Base-by-base conservation (phyloP, 2,888 invertebrate genomes). In the Nasonia oneida region DNA sequence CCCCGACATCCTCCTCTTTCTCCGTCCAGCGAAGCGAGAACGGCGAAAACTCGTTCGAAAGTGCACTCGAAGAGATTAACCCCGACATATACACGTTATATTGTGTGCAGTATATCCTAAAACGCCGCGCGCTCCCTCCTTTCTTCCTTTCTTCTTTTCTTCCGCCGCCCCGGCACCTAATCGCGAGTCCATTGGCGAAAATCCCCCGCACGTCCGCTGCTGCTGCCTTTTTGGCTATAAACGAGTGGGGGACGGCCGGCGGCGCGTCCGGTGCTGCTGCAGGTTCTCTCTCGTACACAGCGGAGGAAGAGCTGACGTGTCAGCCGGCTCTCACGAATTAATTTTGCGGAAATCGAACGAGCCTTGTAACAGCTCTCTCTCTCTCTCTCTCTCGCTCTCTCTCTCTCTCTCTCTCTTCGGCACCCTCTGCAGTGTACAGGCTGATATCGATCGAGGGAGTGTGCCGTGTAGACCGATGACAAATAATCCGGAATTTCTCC, bases 371-470 rank as follows among this genome's bases (percentile, higher is more conserved):
- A 61, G 57, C 74, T 23, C 42, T 73, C 42, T 3, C 6, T 6
- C 5, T 39, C 15, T 29, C 29, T 15, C 3, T 39, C 29, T 50
- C 4, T 39, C 37, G 4, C 23, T 23, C 23, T 23, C 37, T 37
- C 23, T 23, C 42, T 23, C 42, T 61, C 8, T n/a, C 29, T 15
- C 3, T 39, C 29, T 50, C 4, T 39, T 1, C 29, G 1, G 5
- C 37, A 37, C 37, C 37, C 37, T 37, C 37, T 37, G 37, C 37
- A 37, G 53, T 39, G 29, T 4, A 76, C 8, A 53, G 79, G 77
- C 77, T 84, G 86, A 86, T 86, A 87, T 87, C 84, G 87, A 87
- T 87, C 87, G 87, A 71, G 23, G n/a, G 33, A 23, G 8, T 18
- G 39, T 47, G 42, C 37, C 10, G 33, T 61, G 33, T 61, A 42